Evolutionary conservation across 2,113 vertebrate genomes (phyloP), one percentile per base, ranked within the genome.

Genomic region (Nansenia antarctica): DNA sequence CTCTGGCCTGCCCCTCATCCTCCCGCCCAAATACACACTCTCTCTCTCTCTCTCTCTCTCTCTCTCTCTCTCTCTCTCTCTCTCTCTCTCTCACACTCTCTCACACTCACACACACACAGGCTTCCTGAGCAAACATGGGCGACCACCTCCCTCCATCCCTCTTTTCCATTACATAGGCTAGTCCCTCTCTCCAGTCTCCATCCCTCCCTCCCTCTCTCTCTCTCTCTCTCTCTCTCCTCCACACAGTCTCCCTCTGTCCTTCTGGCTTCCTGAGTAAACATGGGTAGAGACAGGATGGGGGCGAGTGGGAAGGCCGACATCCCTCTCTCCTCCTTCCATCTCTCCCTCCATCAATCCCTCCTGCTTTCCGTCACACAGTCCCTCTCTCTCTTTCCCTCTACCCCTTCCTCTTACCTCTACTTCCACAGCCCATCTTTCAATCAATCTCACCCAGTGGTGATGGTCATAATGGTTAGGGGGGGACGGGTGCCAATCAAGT

Each of bases 61-160:
- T n/a, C n/a, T n/a, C n/a, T n/a, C n/a, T n/a, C n/a, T n/a, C n/a
- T n/a, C n/a, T n/a, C n/a, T n/a, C n/a, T n/a, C n/a, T n/a, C n/a
- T n/a, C n/a, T n/a, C n/a, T n/a, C n/a, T n/a, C n/a, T n/a, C n/a
- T n/a, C n/a, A n/a, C n/a, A n/a, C n/a, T n/a, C n/a, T n/a, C n/a
- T n/a, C n/a, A n/a, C n/a, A n/a, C n/a, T n/a, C 60, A 32, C 15
- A 27, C 53, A 53, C 30, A 37, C 52, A 67, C 61, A 30, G 49
- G 61, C 35, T 39, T 72, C 77, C 75, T 83, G 82, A 72, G 76
- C 70, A 90, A 87, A 90, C 72, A 88, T 73, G 70, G 83, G 74
- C 29, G 35, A 31, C 61, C 24, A 74, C 52, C 76, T 65, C 62
- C 70, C 34, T 0, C 77, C 76, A 64, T 66, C 14, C 66, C 71